Percentiles rank a stretch among this genome's conserved stretches.
phyloP scores from a whole-genome alignment of 2,113 vertebrate genomes.

The Xiphophorus couchianus region DNA sequence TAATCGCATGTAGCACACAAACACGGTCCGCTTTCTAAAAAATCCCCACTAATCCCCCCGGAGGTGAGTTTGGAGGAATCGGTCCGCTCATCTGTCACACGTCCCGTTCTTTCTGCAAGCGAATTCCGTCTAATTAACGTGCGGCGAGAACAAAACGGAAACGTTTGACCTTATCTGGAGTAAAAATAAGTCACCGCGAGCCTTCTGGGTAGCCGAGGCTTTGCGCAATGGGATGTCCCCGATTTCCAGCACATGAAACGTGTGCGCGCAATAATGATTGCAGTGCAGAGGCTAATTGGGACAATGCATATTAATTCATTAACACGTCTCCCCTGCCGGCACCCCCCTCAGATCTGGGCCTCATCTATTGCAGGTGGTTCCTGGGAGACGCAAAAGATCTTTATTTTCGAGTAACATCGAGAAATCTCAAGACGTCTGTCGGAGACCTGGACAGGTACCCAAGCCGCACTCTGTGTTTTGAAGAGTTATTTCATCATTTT shows the following conservation, averaged over 20 bases:
- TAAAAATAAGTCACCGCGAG: slow-evolving; percentile 80
- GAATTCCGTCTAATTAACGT: slow-evolving; percentile 73
- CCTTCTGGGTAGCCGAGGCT: slow-evolving; percentile 64
- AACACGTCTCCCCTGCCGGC: slow-evolving; percentile 78
- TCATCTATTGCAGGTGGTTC: slow-evolving; percentile 62
- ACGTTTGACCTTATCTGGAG: slow-evolving; percentile 75
- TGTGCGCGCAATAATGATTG: slow-evolving; percentile 75
- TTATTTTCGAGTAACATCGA: slow-evolving; percentile 62
- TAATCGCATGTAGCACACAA: slow-evolving; percentile 41
- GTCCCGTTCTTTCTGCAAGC: slow-evolving; percentile 62
- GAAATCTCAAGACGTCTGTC: slow-evolving; percentile 39
- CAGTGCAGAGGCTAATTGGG: slow-evolving; percentile 81
- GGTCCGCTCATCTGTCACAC: slow-evolving; percentile 67
- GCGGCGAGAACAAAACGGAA: slow-evolving; percentile 67
- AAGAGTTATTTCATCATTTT: neutral
- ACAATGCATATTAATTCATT: slow-evolving; percentile 82
- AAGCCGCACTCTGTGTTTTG: slow-evolving; percentile 17
- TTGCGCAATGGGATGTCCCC: slow-evolving; percentile 71
- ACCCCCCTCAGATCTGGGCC: slow-evolving; percentile 74
- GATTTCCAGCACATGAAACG: slow-evolving; percentile 55
- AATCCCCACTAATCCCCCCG: slow-evolving; percentile 16
- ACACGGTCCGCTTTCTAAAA: slow-evolving; percentile 63
- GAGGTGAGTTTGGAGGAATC: slow-evolving; percentile 53
- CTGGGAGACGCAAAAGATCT: slow-evolving; percentile 54
- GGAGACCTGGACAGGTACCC: slow-evolving; percentile 29